phyloP scores from a whole-genome alignment of 2,888 invertebrate genomes.

The Eristalinus sepulchralis region DNA sequence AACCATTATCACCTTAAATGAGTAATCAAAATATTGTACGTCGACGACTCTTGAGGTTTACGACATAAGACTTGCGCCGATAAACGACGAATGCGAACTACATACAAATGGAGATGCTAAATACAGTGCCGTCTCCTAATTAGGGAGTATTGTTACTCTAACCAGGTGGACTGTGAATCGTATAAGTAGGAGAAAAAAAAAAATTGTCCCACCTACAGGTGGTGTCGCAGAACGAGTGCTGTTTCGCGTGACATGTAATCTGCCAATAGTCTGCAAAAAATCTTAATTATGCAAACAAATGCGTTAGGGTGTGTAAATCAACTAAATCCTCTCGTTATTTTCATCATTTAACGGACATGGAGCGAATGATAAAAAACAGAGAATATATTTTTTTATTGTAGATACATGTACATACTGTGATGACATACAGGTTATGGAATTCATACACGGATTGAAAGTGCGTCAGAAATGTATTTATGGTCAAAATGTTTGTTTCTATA shows the following conservation, averaged over 20 bases:
- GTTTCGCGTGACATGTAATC: slow-evolving; percentile 10
- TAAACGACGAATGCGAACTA: not conserved
- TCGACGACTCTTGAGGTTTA: not conserved
- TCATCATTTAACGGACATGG: not conserved
- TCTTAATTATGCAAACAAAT: not conserved
- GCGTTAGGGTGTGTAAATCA: not conserved
- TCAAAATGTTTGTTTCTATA: not conserved
- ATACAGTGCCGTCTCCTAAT: not conserved
- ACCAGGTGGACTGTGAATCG: not conserved
- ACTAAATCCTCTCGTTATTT: not conserved
- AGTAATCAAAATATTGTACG: slow-evolving; percentile 16
- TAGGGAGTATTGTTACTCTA: not conserved
- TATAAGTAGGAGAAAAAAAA: not conserved
- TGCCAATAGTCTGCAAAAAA: slow-evolving; percentile 1
- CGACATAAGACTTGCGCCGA: not conserved
- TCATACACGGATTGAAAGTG: not conserved
- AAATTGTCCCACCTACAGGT: not conserved
- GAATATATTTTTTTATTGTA: not conserved
- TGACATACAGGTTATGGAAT: not conserved
- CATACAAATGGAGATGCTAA: not conserved
- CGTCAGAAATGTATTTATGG: not conserved
- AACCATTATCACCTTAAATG: not conserved
- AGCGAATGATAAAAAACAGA: not conserved
- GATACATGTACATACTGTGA: not conserved
- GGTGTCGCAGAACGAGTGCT: not conserved